Evolutionary conservation across 2,113 vertebrate genomes (phyloP), one percentile per base, ranked within the genome.

Genomic region (Argyrosomus japonicus): DNA sequence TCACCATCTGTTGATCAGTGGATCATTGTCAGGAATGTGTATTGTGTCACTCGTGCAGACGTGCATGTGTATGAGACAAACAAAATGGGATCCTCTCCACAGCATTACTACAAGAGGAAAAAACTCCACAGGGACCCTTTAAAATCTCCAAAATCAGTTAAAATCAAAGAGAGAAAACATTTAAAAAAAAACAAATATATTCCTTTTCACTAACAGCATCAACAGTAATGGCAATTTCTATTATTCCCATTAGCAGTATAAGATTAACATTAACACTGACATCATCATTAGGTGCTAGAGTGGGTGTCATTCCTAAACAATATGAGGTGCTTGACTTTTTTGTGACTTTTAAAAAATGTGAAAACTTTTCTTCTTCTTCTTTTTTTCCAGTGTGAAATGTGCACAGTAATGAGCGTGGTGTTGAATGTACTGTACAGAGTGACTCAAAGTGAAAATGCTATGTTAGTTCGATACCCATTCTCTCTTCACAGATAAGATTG

Each of bases 231-330:
- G 40, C 61, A 69, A 50, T 71, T 79, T 50, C n/a, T 18, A 79
- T 40, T 27, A 61, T 68, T 77, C 29, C 71, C 72, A 71, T 80
- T 57, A 86, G 64, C 68, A 82, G 45, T 68, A 73, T 56, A 81
- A 62, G 61, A 43, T 63, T 40, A 40, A 87, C 75, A 75, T 70
- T 45, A 87, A 89, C 75, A 85, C 80, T 88, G 89, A 92, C 90
- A 93, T 93, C 91, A 84, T 91, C 63, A 77, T 90, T 86, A 82
- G 73, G 75, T 86, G 76, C 69, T 77, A 74, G 79, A 77, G 77
- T 69, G 48, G 57, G 69, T 43, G 57, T 76, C 56, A 27, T 74
- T 73, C 45, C 63, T 67, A 83, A 81, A 65, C 25, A 7, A 69
- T 18, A 68, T 29, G 57, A 79, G 43, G 71, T 78, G 75, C 12